phyloP scores from a whole-genome alignment of 2,888 invertebrate genomes.

The Blastobasis lacticolella region DNA sequence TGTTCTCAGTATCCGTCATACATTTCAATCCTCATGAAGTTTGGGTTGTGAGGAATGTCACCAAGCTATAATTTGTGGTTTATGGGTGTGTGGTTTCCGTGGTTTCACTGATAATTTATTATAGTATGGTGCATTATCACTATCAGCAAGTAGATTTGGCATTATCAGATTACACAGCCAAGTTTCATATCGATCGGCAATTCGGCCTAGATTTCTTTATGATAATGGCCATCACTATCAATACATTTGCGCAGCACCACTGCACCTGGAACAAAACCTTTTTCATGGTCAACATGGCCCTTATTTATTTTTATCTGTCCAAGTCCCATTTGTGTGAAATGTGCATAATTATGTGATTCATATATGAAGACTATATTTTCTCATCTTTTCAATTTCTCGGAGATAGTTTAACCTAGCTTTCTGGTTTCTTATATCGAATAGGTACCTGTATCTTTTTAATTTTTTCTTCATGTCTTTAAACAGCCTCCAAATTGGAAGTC shows the following conservation, averaged over 20 bases:
- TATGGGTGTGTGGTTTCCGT: not conserved
- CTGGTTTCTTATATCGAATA: not conserved
- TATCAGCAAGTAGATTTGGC: slow-evolving; percentile 7
- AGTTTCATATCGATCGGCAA: slow-evolving; percentile 3
- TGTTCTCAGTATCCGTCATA: not conserved
- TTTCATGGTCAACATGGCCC: slow-evolving; percentile 7
- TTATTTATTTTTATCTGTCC: not conserved
- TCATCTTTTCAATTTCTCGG: slow-evolving; percentile 2
- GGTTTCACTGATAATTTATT: not conserved
- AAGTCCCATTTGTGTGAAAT: not conserved
- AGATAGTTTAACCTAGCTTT: not conserved
- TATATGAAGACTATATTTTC: not conserved
- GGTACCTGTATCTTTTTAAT: not conserved
- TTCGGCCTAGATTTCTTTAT: slow-evolving; percentile 7
- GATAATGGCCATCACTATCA: slow-evolving; percentile 3
- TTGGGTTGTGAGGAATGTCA: not conserved
- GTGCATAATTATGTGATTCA: not conserved
- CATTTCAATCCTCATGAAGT: not conserved
- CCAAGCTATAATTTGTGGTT: not conserved
- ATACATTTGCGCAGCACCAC: slow-evolving; percentile 3
- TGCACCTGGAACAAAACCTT: slow-evolving; percentile 6
- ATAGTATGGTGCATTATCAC: not conserved
- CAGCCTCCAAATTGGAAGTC: not conserved
- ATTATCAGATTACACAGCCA: slow-evolving; percentile 7
- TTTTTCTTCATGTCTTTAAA: not conserved